These are phyloP conservation scores for Phoebastria nigripes DNA, from an alignment of 2,797 vertebrate genomes.

Conservation along the genomic window DNA sequence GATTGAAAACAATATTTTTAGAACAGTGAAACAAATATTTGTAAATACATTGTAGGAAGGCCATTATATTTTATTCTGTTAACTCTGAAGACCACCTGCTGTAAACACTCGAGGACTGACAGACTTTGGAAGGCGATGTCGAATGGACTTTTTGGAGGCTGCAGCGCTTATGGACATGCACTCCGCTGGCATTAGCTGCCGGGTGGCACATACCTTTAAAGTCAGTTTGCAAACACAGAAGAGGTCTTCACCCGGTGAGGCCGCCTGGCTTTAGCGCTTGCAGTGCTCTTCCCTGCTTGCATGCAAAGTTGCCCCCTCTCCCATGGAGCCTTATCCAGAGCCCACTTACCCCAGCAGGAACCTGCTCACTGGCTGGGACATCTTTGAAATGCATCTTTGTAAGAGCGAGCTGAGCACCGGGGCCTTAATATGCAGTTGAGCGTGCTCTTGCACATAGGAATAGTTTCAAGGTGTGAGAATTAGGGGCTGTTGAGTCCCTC, in stretches of 20 bases:
- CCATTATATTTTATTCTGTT: neutral
- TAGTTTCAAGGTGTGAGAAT: neutral
- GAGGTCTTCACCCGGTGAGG: neutral
- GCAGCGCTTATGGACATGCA: rapidly evolving
- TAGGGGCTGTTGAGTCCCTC: neutral
- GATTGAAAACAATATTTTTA: neutral
- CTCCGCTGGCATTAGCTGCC: neutral
- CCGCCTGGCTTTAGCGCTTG: neutral
- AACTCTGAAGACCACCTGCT: neutral
- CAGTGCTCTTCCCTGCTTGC: neutral
- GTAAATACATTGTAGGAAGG: neutral
- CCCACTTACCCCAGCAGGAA: neutral
- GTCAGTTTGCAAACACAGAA: neutral
- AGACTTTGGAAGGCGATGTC: neutral
- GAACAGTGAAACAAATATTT: neutral
- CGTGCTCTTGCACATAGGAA: rapidly evolving
- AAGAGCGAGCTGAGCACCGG: neutral
- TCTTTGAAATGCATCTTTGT: neutral
- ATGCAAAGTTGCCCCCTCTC: neutral
- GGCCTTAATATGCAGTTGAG: neutral
- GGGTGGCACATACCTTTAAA: neutral
- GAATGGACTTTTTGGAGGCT: neutral
- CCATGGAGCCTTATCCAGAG: rapidly evolving
- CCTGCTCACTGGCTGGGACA: neutral
- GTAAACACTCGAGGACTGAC: neutral